These are phyloP conservation scores for Embiotoca jacksoni DNA, from an alignment of 2,113 vertebrate genomes.

Conservation along the genomic window DNA sequence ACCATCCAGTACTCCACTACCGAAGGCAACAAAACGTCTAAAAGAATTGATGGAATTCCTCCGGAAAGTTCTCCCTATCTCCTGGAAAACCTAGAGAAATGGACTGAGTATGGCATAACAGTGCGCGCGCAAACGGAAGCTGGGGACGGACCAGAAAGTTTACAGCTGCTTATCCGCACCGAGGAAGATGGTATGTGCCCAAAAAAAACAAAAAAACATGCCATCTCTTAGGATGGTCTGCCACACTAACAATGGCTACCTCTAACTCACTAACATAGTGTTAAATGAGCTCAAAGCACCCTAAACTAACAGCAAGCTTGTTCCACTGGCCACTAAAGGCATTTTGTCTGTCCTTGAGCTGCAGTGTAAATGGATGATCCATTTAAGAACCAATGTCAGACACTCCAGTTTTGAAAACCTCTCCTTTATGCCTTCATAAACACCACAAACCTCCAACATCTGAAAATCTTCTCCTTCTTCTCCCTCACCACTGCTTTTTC, in stretches of 20 bases:
- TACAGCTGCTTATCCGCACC: constrained; percentile 94
- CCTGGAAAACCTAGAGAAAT: constrained; percentile 95
- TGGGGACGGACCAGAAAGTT: constrained; percentile 94
- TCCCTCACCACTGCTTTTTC: constrained; percentile 43
- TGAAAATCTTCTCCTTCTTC: constrained; percentile 36
- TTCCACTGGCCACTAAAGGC: constrained; percentile 26
- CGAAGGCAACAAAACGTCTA: constrained; percentile 89
- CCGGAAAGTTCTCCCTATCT: constrained; percentile 90
- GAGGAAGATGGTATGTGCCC: constrained; percentile 98
- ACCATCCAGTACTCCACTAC: constrained; percentile 91
- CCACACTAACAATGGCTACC: constrained; percentile 61
- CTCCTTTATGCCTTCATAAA: constrained; percentile 43
- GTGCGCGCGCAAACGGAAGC: constrained; percentile 93
- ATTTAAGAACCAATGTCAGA: constrained; percentile 39
- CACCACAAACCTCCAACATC: constrained; percentile 37
- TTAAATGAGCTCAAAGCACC: constrained; percentile 39
- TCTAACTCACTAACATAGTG: constrained; percentile 48
- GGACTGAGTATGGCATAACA: constrained; percentile 95
- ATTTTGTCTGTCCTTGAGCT: constrained; percentile 29
- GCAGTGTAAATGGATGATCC: constrained; percentile 25
- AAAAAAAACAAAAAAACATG: constrained; percentile 32
- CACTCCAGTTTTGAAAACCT: constrained; percentile 26
- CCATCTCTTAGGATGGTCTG: constrained; percentile 44
- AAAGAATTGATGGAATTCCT: constrained; percentile 88
- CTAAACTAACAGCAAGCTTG: constrained; percentile 49